These are phyloP conservation scores for Sisor rabdophorus DNA, from an alignment of 2,113 vertebrate genomes.

Conservation along the genomic window DNA sequence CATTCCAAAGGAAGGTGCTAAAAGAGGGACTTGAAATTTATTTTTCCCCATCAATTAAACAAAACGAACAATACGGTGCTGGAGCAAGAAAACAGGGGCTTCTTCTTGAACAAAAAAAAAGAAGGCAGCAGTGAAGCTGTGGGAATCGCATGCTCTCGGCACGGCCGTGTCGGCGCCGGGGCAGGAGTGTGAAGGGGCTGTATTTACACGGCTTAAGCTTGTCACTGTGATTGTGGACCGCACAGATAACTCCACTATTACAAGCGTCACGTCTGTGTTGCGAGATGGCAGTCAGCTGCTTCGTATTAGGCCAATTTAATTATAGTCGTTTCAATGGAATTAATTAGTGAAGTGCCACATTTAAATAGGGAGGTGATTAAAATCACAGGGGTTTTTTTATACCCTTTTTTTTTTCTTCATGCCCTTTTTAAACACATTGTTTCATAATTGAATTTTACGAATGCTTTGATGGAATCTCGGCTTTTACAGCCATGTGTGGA, in stretches of 20 bases:
- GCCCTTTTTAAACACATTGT: constrained; percentile 58
- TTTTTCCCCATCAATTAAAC: constrained; percentile 48
- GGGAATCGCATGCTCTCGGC: constrained; percentile 41
- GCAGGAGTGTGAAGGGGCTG: constrained; percentile 43
- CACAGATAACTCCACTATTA: constrained; percentile 59
- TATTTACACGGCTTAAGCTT: constrained; percentile 55
- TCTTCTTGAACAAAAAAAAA: constrained; percentile 37
- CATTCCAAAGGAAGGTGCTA: constrained; percentile 55
- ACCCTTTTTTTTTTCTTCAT: constrained; percentile 39
- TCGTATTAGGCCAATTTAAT: constrained; percentile 68
- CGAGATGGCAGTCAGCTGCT: constrained; percentile 56
- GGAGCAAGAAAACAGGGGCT: constrained; percentile 39
- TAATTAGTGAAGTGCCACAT: constrained; percentile 63
- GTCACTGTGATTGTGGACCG: constrained; percentile 53
- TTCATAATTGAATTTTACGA: constrained; percentile 61
- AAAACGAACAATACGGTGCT: constrained; percentile 52
- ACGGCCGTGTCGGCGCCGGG: constrained; percentile 31
- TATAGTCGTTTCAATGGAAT: constrained; percentile 66
- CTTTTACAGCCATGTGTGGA: constrained; percentile 38
- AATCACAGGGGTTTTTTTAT: constrained; percentile 39
- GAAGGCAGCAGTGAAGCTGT: constrained; percentile 22
- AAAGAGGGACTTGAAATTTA: constrained; percentile 53
- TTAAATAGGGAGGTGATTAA: constrained; percentile 61
- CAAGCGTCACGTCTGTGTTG: constrained; percentile 51
- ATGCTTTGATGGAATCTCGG: constrained; percentile 57